Conservation (phyloP, 2,113 vertebrate genomes). For the Hoplias malabaricus region DNA sequence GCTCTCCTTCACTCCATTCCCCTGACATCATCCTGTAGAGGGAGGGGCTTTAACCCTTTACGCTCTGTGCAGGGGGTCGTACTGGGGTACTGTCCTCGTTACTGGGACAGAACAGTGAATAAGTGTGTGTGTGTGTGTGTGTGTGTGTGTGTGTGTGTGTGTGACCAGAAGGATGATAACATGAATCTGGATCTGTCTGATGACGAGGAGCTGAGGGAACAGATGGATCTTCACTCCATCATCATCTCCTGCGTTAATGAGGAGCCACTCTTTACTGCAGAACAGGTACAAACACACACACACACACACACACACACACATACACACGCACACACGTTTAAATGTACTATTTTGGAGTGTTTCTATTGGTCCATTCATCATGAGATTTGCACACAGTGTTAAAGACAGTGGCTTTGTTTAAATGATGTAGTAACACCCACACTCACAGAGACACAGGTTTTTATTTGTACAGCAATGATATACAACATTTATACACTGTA, state of each 20-base stretch:
- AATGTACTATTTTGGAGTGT: not conserved
- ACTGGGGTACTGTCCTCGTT: too few species aligned
- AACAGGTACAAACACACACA: conserved; percentile 79
- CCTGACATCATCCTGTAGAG: too few species aligned
- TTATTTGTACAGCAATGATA: too few species aligned
- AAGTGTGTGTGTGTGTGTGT: not conserved
- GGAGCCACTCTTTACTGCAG: conserved; percentile 94
- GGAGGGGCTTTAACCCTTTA: too few species aligned
- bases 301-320: not conserved
- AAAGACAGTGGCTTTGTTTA: too few species aligned
- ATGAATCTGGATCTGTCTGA: conserved; percentile 90
- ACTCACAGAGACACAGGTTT: too few species aligned
- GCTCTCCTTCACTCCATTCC: too few species aligned
- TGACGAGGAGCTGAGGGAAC: conserved; percentile 94
- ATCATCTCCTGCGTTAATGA: conserved; percentile 92
- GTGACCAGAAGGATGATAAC: conserved; percentile 77
- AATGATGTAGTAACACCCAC: too few species aligned
- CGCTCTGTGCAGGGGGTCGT: too few species aligned
- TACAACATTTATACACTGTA: too few species aligned
- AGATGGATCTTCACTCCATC: conserved; percentile 98
- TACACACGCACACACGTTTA: not conserved
- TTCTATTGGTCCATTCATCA: too few species aligned
- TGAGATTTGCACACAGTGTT: too few species aligned
- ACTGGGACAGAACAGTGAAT: not conserved
- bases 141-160: not conserved